Base-by-base conservation (phyloP, 2,113 vertebrate genomes). In the Colossoma macropomum region DNA sequence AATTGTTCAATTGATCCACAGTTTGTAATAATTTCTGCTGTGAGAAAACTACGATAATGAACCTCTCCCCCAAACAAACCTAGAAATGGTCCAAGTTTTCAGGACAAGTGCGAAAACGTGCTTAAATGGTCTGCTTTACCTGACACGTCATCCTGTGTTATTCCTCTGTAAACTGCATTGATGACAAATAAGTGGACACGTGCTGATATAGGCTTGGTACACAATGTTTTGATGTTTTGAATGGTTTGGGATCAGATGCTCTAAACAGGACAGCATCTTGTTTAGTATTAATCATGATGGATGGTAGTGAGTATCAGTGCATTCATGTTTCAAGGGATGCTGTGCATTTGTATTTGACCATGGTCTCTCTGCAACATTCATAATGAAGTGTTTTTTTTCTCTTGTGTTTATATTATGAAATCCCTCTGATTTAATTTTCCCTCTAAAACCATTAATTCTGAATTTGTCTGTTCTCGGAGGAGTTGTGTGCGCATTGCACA, bases 381-480 rank as follows among this genome's bases (percentile, higher is more conserved):
- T 74, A 86, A 79, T 75, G 62, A 75, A 76, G 62, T 38, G 28
- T 48, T 74, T 74, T 72, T 45, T 59, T 56, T 7, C 50, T 79
- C 59, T 34, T 54, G 50, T 81, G 73, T 77, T 80, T 62, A 45
- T 17, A 17, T 75, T 73, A 65, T 71, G 13, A 73, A 80, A 86
- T 80, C 72, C 77, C 75, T 82, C 71, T 48, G 54, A 80, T 86
- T 81, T 84, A 84, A 80, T 50, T 79, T 73, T 25, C 48, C n/a
- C 32, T 71, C 71, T 80, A 68, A 50, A 79, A 73, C 65, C 76
- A 79, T 82, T 73, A 79, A 69, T 62, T 68, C 54, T 41, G 72
- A 38, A 38, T 76, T 75, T 1, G 6, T 77, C 71, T 70, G 54
- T 69, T 77, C 68, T 60, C n/a, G 21, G 66, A 63, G 52, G 72